These are phyloP conservation scores for Odontomyia ornata DNA, from an alignment of 2,888 invertebrate genomes.

Conservation along the genomic window DNA sequence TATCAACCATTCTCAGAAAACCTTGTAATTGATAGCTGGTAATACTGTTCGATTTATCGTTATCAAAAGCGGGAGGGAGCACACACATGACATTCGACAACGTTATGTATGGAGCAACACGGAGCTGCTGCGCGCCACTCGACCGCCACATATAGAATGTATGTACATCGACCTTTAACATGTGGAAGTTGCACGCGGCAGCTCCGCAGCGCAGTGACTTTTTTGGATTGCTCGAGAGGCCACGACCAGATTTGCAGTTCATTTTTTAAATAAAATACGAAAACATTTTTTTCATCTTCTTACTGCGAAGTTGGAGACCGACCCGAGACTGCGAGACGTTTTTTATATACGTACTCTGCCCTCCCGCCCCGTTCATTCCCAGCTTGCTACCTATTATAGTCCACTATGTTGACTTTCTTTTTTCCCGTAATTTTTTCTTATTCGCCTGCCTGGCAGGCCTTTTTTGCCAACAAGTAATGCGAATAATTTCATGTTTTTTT, in stretches of 20 bases:
- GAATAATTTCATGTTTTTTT: slow-evolving; percentile 38
- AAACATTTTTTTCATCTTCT: slow-evolving; percentile 16
- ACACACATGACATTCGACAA: neutral
- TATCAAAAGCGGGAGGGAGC: neutral
- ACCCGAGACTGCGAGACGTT: slow-evolving; percentile 1
- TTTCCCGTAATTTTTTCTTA: neutral
- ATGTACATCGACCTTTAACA: slow-evolving; percentile 43
- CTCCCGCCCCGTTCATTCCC: neutral
- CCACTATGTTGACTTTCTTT: slow-evolving; percentile 11
- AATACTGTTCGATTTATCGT: neutral
- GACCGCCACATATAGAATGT: slow-evolving; percentile 17
- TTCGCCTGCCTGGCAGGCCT: neutral
- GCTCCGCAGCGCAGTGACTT: slow-evolving; percentile 44
- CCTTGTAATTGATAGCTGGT: too few relatives aligned
- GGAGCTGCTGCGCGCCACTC: slow-evolving; percentile 17
- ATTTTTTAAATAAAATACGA: slow-evolving; percentile 32
- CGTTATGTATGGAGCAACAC: neutral
- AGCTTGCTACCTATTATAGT: neutral
- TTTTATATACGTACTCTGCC: neutral
- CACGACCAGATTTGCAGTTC: slow-evolving; percentile 1
- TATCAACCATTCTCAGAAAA: too few relatives aligned
- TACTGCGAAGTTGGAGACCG: neutral
- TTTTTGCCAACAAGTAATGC: slow-evolving; percentile 32
- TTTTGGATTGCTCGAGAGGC: slow-evolving; percentile 34
- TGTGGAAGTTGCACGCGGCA: slow-evolving; percentile 49